phyloP scores from a whole-genome alignment of 2,888 invertebrate species.

The Ethmia dodecea region DNA sequence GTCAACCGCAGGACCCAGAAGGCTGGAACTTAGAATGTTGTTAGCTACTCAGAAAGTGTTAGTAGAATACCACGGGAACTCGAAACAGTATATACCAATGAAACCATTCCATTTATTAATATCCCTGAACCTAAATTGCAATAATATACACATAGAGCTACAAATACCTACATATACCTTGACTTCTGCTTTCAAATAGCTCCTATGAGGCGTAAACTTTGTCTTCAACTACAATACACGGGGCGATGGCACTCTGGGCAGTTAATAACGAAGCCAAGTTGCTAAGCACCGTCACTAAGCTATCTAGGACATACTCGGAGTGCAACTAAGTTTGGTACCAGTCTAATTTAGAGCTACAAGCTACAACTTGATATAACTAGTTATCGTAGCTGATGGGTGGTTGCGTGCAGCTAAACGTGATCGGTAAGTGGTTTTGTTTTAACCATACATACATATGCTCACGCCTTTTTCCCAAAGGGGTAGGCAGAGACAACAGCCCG shows the following conservation, averaged over 20 bases:
- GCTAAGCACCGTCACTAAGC: constrained; percentile 8
- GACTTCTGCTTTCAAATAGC: background rate
- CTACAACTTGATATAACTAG: constrained; percentile 12
- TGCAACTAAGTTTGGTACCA: constrained; percentile 13
- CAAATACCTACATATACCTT: background rate
- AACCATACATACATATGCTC: background rate
- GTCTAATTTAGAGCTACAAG: constrained; percentile 14
- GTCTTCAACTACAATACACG: constrained; percentile 10
- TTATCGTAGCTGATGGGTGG: constrained; percentile 7
- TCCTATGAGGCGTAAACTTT: too few relatives aligned
- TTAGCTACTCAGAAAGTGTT: too few relatives aligned
- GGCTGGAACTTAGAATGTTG: too few relatives aligned
- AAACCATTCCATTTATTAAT: background rate
- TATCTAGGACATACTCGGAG: constrained; percentile 9
- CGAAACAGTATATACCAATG: background rate
- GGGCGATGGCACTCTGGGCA: constrained; percentile 16
- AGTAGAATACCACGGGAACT: too few relatives aligned
- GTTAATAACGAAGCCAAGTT: constrained; percentile 14
- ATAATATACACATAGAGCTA: background rate
- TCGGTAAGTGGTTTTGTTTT: constrained; percentile 3
- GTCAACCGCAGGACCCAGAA: too few relatives aligned
- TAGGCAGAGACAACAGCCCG: background rate
- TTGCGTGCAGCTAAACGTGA: constrained; percentile 4
- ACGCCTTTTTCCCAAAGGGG: background rate
- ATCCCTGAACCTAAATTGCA: background rate